Percentiles rank a stretch among this genome's conserved stretches.
Evolutionary conservation across 2,888 invertebrate genomes (phyloP).

Genomic region (Taenaris catops): DNA sequence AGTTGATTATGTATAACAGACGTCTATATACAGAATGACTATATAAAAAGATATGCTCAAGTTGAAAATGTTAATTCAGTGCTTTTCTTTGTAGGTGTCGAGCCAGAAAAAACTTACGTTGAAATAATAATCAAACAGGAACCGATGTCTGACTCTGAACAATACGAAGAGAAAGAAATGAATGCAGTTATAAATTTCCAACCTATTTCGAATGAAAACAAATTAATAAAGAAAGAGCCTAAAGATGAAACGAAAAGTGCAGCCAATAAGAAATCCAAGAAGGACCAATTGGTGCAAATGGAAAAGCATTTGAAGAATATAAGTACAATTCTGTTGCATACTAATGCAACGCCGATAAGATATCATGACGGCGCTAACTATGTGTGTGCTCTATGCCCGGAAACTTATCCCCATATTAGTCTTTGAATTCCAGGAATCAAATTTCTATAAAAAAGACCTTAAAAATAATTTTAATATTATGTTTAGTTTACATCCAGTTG

Average conservation of each 20-base stretch:
- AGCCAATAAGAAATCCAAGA: conserved; percentile 15
- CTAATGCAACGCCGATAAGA: conserved; percentile 48
- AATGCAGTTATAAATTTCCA: conserved; percentile 14
- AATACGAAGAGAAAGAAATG: background rate
- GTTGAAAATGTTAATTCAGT: conserved; percentile 19
- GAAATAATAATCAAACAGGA: conserved; percentile 20
- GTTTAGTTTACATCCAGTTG: too few relatives aligned
- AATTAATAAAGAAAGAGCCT: conserved; percentile 2
- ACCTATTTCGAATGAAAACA: conserved; percentile 4
- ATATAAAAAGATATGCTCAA: conserved; percentile 14
- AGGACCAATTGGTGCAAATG: conserved; percentile 16
- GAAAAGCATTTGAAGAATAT: conserved; percentile 40
- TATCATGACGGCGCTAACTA: conserved; percentile 20
- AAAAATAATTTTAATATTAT: too few relatives aligned
- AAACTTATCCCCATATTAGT: conserved; percentile 15
- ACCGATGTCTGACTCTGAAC: conserved; percentile 22
- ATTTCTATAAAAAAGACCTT: too few relatives aligned
- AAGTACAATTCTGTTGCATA: conserved; percentile 34
- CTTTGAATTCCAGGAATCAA: too few relatives aligned
- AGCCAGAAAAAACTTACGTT: conserved; percentile 16
- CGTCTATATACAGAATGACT: too few relatives aligned
- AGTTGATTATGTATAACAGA: too few relatives aligned
- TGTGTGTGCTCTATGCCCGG: conserved; percentile 17
- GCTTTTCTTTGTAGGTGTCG: conserved; percentile 24
- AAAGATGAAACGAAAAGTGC: conserved; percentile 11